phyloP scores from a whole-genome alignment of 53 echinoderm and acorn worm genomes.

The Antedon mediterranea region DNA sequence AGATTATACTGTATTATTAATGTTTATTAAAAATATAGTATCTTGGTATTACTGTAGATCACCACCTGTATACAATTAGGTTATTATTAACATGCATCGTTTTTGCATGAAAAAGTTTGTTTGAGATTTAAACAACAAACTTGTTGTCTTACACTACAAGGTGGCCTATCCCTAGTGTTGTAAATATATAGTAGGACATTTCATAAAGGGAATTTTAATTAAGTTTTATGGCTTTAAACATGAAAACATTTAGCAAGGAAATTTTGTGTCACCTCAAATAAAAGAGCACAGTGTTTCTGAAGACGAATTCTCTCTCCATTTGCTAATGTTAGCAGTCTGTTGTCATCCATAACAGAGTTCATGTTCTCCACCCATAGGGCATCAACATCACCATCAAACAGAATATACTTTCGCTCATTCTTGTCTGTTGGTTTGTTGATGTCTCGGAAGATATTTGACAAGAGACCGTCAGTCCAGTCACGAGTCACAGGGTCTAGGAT shows the following conservation, averaged over 20 bases:
- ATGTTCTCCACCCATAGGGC: slow-evolving; percentile 99
- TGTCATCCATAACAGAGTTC: slow-evolving; percentile 99
- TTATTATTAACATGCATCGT: no score
- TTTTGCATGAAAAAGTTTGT: no score
- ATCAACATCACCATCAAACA: slow-evolving; percentile 93
- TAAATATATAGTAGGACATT: background rate
- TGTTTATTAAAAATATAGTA: no score
- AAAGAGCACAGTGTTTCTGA: slow-evolving; percentile 92
- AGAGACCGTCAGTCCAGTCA: slow-evolving; percentile 98
- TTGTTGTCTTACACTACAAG: background rate
- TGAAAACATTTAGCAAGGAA: no score
- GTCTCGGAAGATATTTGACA: slow-evolving; percentile 98
- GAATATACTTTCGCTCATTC: slow-evolving; percentile 96
- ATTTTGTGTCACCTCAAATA: slow-evolving; percentile 85
- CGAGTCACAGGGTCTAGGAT: slow-evolving; percentile 81
- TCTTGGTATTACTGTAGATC: no score
- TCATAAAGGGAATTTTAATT: background rate
- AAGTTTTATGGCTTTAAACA: background rate
- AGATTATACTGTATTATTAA: no score
- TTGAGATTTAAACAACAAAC: no score
- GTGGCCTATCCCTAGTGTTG: background rate
- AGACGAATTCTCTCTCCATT: slow-evolving; percentile 95
- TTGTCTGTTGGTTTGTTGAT: slow-evolving; percentile 98
- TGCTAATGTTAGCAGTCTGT: slow-evolving; percentile 81
- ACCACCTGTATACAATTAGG: no score